Conservation (phyloP, 2,113 vertebrate species). For the Thymallus thymallus region DNA sequence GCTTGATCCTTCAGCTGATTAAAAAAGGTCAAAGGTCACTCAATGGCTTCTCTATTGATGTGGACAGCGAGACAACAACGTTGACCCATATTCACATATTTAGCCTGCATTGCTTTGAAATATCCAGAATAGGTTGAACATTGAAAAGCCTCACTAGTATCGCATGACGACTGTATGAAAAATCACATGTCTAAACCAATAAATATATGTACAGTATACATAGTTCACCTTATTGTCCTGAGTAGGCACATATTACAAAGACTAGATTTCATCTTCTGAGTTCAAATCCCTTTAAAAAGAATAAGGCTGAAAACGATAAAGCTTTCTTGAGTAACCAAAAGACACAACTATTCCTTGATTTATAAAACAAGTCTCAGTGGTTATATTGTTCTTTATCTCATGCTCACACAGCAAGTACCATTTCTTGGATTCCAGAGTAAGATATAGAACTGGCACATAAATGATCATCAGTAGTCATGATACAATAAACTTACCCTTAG, state of each 20-base stretch:
- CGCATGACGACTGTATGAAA: background rate
- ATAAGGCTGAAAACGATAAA: conserved; percentile 3
- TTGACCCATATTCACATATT: background rate
- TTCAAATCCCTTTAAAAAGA: conserved; percentile 26
- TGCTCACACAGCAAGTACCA: conserved; percentile 21
- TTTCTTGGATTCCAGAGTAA: conserved; percentile 21
- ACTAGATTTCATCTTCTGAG: background rate
- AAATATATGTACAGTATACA: background rate
- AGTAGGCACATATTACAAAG: background rate
- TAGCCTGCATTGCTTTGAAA: background rate
- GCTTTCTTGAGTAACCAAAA: background rate
- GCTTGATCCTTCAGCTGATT: conserved; percentile 7
- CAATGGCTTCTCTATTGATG: background rate
- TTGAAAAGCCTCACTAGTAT: background rate
- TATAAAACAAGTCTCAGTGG: background rate
- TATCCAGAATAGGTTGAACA: background rate
- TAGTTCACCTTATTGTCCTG: background rate
- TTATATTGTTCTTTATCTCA: background rate
- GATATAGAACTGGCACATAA: conserved; percentile 14
- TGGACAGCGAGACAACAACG: background rate
- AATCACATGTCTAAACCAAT: background rate
- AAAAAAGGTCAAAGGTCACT: conserved; percentile 12
- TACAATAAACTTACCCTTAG: background rate
- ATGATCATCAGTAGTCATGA: background rate
- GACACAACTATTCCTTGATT: conserved; percentile 1